A percentile compares a stretch with the other conserved stretches of the same genome.
These are phyloP conservation scores for Grammomys dolichurus DNA, from an alignment of 2,113 vertebrate genomes.

Conservation along the genomic window DNA sequence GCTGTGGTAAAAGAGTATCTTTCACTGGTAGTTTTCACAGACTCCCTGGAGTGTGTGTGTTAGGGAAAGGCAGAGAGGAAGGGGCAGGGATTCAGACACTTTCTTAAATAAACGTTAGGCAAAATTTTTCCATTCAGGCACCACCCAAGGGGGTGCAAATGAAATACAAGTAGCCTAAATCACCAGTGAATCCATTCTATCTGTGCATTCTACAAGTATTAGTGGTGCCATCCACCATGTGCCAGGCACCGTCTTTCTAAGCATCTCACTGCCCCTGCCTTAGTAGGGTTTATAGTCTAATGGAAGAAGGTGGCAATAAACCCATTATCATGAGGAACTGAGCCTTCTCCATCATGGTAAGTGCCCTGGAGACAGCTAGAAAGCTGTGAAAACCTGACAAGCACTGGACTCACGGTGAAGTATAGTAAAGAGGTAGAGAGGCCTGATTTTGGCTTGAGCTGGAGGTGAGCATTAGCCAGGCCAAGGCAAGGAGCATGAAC, in stretches of 20 bases:
- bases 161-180: slow-evolving; percentile 43
- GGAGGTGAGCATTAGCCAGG: neutral
- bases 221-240: neutral
- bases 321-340: neutral
- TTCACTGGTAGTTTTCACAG: slow-evolving; percentile 72
- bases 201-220: slow-evolving; percentile 42
- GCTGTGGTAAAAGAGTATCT: slow-evolving; percentile 58
- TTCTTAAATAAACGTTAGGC: slow-evolving; percentile 73
- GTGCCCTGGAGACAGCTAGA: neutral
- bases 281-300: neutral
- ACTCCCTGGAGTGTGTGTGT: slow-evolving; percentile 1
- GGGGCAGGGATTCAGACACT: slow-evolving; percentile 44
- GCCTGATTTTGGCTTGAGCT: neutral
- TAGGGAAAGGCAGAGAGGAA: neutral
- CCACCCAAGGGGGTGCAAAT: slow-evolving; percentile 64
- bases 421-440: neutral
- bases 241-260: neutral
- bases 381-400: neutral
- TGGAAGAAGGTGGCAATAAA: neutral
- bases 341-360: neutral
- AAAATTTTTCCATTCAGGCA: slow-evolving; percentile 46
- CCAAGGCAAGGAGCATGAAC: neutral
- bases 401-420: neutral
- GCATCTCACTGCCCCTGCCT: slow-evolving; percentile 10
- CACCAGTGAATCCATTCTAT: slow-evolving; percentile 29